A percentile compares a stretch with the other conserved stretches of the same genome.
These are phyloP conservation scores for Hylyphantes graminicola DNA, from an alignment of 1,140 invertebrate species.

Conservation along the genomic window DNA sequence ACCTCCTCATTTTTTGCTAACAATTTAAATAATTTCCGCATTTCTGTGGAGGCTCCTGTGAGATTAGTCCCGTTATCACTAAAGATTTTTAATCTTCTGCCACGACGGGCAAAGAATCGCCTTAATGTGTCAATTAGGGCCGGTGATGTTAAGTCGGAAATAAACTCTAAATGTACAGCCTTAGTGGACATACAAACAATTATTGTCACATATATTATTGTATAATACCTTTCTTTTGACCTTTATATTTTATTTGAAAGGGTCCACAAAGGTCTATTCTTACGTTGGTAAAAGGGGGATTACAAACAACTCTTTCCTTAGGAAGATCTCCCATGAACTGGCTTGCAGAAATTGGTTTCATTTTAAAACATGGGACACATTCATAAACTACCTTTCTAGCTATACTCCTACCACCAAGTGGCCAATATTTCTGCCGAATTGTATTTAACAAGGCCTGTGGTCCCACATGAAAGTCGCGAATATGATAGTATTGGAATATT, in stretches of 20 bases:
- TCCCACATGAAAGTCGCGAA: background rate
- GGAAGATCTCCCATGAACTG: slow-evolving; percentile 39
- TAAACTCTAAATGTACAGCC: background rate
- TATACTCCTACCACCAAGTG: slow-evolving; percentile 1
- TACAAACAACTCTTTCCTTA: slow-evolving; percentile 2
- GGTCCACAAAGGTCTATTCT: background rate
- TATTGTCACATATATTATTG: background rate
- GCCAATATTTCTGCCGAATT: slow-evolving; percentile 11
- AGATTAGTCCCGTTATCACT: background rate
- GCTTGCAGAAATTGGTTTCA: slow-evolving; percentile 1
- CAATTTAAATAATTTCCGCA: background rate
- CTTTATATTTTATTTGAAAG: slow-evolving; percentile 10
- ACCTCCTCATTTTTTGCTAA: background rate
- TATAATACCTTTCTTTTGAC: background rate
- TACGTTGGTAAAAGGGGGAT: background rate
- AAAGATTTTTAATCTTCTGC: background rate
- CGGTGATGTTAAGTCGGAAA: slow-evolving; percentile 2
- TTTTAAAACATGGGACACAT: slow-evolving; percentile 1
- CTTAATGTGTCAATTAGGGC: background rate
- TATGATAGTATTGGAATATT: slow-evolving; percentile 23
- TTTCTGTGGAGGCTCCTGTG: background rate
- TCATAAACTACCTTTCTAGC: slow-evolving; percentile 2
- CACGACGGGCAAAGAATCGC: background rate
- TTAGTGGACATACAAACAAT: background rate
- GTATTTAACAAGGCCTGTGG: slow-evolving; percentile 8